Evolutionary conservation across 23 tunicate species (phyloP).

Genomic region (Trididemnum clinides): DNA sequence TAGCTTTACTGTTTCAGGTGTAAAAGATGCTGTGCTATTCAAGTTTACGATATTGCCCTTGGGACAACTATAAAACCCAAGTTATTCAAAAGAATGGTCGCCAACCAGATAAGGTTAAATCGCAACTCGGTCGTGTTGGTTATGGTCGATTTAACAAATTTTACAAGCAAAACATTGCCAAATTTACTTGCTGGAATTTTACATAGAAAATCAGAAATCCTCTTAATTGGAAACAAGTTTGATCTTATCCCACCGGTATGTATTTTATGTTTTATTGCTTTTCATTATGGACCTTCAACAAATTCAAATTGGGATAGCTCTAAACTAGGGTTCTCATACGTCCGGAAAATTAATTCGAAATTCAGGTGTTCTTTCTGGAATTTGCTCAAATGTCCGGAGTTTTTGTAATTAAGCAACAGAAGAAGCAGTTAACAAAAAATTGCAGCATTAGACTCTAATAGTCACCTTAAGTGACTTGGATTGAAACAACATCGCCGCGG

Average conservation of each 20-base stretch:
- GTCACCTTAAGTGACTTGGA: no score
- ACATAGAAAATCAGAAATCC: background rate
- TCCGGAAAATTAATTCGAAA: no score
- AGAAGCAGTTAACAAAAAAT: no score
- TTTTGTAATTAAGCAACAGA: no score
- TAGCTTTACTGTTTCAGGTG: constrained; percentile 29
- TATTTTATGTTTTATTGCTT: no score
- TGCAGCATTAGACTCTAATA: no score
- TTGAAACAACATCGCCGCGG: no score
- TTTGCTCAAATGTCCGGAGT: no score
- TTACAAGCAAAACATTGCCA: background rate
- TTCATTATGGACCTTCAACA: no score
- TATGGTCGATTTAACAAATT: constrained; percentile 10
- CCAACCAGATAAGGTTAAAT: background rate
- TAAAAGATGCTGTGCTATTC: constrained; percentile 11
- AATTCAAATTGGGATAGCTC: no score
- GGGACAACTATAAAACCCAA: background rate
- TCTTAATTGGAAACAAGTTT: constrained; percentile 16
- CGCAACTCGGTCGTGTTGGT: background rate
- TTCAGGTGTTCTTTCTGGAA: no score
- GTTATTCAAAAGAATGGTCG: background rate
- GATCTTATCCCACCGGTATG: constrained; percentile 18
- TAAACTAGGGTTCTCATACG: no score
- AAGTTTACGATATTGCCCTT: constrained; percentile 7
- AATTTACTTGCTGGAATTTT: background rate